Base-by-base conservation (phyloP, 2,888 invertebrate genomes). In the Branchipolynoe longqiensis region DNA sequence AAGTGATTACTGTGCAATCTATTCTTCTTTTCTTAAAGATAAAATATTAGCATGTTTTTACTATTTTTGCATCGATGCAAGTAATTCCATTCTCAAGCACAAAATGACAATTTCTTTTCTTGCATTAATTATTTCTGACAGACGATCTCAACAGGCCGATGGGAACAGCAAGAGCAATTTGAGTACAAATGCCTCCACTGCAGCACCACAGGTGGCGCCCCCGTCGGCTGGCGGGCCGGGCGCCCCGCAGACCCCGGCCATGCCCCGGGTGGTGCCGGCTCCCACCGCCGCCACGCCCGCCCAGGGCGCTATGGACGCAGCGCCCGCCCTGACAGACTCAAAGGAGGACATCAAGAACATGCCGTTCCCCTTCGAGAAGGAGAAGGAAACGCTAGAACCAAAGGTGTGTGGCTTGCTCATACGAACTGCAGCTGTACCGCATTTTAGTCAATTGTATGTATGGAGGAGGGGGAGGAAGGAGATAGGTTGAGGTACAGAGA, bases 141-240 rank as follows among this genome's bases (percentile, higher is more conserved):
- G 84, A 18, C 69, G 84, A n/a, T 62, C 59, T 54, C 64, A 84
- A 69, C 62, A 84, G 14, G 4, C 25, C 28, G 59, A 83, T 38
- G 31, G 28, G 25, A 40, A 40, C 38, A 84, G 69, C 84, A 69
- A 64, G 82, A 85, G 14, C 62, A 82, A 40, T 33, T 25, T 28
- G n/a, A 48, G 25, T 41, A 14, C 82, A 22, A 40, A 40, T 58
- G 48, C 62, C 58, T 83, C 83, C 62, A 58, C 36, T 0, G 88
- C 87, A 31, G 85, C 87, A 3, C 86, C 87, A 0, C 84, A 87
- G n/a, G 38, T 87, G 12, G 86, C 89, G 2, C 82, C 88, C 33
- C 86, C 88, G 54, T 88, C 88, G 6, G 82, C 87, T 12, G 78
- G 85, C 31, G 85, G 85, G 14, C 84, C 56, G 40, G 59, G 62